These are phyloP conservation scores for Salvelinus fontinalis DNA, from an alignment of 2,113 vertebrate species.

Conservation along the genomic window DNA sequence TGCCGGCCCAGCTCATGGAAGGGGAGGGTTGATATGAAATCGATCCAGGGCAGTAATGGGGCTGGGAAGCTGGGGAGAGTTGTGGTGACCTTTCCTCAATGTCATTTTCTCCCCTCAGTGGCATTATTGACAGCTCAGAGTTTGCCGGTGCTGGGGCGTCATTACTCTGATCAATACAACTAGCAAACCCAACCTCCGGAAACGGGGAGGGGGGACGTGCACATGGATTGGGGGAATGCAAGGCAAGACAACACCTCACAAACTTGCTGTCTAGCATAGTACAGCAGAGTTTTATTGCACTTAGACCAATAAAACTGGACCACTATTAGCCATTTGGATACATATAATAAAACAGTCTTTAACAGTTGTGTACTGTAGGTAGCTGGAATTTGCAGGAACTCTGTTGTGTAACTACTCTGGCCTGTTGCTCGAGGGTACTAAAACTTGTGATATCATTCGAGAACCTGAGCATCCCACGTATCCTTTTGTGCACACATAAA, in stretches of 20 bases:
- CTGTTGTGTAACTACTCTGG: constrained; percentile 2
- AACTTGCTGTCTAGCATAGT: no score
- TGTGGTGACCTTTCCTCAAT: constrained; percentile 42
- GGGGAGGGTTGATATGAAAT: constrained; percentile 19
- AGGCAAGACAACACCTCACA: no score
- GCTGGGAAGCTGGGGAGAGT: constrained; percentile 11
- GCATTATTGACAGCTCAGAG: constrained; percentile 26
- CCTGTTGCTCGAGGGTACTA: background rate
- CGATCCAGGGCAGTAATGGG: constrained; percentile 16
- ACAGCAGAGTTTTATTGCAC: no score
- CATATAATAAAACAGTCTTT: background rate
- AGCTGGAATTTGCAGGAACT: background rate
- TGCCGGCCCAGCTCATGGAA: background rate
- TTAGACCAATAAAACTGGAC: no score
- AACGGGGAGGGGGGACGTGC: background rate
- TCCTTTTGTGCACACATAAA: background rate
- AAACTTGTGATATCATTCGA: background rate
- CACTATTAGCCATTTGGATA: no score
- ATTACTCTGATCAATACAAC: constrained; percentile 37
- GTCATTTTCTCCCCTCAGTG: constrained; percentile 25
- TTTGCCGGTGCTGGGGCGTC: constrained; percentile 23
- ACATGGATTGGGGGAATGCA: background rate
- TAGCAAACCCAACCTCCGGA: background rate
- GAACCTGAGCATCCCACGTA: constrained; percentile 4
- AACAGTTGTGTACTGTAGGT: background rate